Base-by-base conservation (phyloP, 2,797 vertebrate species). In the Pithecia hirsuta region DNA sequence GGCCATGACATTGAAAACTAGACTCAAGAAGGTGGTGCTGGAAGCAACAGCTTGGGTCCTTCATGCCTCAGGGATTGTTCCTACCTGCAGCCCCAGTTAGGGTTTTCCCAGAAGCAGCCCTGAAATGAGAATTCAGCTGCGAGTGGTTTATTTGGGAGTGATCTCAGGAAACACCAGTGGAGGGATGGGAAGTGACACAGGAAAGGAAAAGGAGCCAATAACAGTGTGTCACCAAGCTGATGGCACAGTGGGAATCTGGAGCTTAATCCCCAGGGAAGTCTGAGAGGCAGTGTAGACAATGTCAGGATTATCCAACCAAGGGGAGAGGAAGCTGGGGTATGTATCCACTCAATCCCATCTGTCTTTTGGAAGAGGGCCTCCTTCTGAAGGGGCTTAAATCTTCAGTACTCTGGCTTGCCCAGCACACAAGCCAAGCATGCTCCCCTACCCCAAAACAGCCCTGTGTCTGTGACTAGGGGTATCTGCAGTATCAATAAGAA, bases 41-140 rank as follows among this genome's bases (percentile, higher is more conserved):
- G n/a, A 70, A 59, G 52, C 22, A 36, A 30, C 15, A 89, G 30
- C 61, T 39, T 5, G 11, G 22, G 17, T 50, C 41, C 36, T 39
- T 64, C 79, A 0, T 2, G 46, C 48, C 74, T 79, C 9, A 0
- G 5, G 10, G 52, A 44, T 41, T 80, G 33, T n/a, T 33, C n/a
- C 44, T 78, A 52, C 44, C 57, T 87, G 17, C 19, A 61, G 17
- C 79, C 81, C 64, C 55, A 46, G 41, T 70, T 72, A 81, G 20
- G 4, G 22, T 90, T 93, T 97, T 57, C 55, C 72, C 76, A 93
- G 76, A 93, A 95, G 74, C 13, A 59, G 20, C 50, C 52, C 76
- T 33, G 55, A 84, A 76, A 78, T 1, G 78, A 85, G 76, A 93
- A 93, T 70, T 92, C 30, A 86, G 28, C 24, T 83, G 59, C 11